Evolutionary conservation across 2,888 invertebrate genomes (phyloP).

Genomic region (Dermolepida albohirtum): DNA sequence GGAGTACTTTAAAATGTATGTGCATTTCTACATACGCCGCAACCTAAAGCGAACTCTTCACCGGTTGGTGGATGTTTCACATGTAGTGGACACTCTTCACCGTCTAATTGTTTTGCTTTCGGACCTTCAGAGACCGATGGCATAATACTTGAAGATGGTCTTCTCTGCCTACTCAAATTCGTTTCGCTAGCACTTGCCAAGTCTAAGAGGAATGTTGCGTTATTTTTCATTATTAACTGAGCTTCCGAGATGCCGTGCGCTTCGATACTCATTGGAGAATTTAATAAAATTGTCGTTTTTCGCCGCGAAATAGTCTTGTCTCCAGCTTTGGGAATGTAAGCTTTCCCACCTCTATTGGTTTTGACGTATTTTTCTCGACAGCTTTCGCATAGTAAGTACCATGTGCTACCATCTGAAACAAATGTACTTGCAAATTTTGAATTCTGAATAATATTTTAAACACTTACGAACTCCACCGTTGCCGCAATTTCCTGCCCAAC

Average conservation of each 20-base stretch:
- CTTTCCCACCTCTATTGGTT: conserved; percentile 61
- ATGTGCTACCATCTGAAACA: conserved; percentile 58
- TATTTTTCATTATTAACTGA: conserved; percentile 87
- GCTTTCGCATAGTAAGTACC: conserved; percentile 93
- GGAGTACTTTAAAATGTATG: conserved; percentile 79
- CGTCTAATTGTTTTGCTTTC: conserved; percentile 91
- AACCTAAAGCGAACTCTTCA: conserved; percentile 97
- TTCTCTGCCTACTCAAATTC: conserved; percentile 56
- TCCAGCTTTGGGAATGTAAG: conserved; percentile 58
- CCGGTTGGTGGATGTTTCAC: conserved; percentile 97
- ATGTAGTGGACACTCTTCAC: conserved; percentile 96
- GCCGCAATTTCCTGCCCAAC: conserved; percentile 91
- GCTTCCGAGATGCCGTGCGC: conserved; percentile 58
- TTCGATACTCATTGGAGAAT: conserved; percentile 48
- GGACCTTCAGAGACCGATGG: conserved; percentile 79
- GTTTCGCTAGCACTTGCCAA: conserved; percentile 80
- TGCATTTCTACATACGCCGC: conserved; percentile 96
- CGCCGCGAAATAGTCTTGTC: conserved; percentile 52
- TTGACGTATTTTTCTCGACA: conserved; percentile 84
- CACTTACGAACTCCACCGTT: conserved; percentile 81
- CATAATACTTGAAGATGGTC: conserved; percentile 61
- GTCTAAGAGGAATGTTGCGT: conserved; percentile 93
- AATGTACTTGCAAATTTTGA: neutral
- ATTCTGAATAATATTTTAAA: conserved; percentile 52
- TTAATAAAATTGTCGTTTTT: conserved; percentile 53